Base-by-base conservation (phyloP, 2,113 vertebrate species). In the Felis chaus region DNA sequence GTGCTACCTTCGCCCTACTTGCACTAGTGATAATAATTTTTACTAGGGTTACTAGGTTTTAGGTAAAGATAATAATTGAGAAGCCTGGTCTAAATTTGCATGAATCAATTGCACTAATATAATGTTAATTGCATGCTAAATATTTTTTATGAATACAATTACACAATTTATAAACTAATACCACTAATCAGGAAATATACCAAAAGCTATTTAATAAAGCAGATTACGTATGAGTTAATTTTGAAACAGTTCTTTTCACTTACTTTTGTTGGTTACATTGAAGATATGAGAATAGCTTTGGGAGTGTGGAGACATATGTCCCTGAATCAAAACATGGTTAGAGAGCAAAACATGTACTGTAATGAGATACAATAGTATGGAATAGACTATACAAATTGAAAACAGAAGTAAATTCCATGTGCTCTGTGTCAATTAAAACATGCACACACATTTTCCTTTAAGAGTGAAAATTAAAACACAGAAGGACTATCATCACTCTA, bases 381-480 rank as follows among this genome's bases (percentile, higher is more conserved):
- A 82, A 21, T 50, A 85, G 5, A 25, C 29, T 83, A 14, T 83
- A 14, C 91, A 87, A 82, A 86, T 69, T 80, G 29, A 82, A 86
- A 92, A 36, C 21, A 31, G n/a, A 41, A 68, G 16, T 74, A 69
- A n/a, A 19, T 73, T 63, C 29, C 36, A 15, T 78, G 83, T 29
- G 4, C 18, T 79, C 36, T 73, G 7, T 55, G n/a, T 80, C 66
- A 53, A 0, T 91, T 23, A 95, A 57, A 84, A 66, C 21, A 31
- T 6, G 18, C 33, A 66, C 73, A 48, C 55, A 66, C 1, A 55
- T 4, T 63, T 95, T 82, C 88, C 21, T 92, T 41, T 76, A 91
- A 48, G 48, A 86, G 12, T 95, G 74, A 95, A 94, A 94, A 73
- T 80, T 93, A 84, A 81, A 90, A 61, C 29, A 69, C n/a, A 69